These are phyloP conservation scores for Synanthedon myopaeformis DNA, from an alignment of 2,888 invertebrate species.

Conservation along the genomic window DNA sequence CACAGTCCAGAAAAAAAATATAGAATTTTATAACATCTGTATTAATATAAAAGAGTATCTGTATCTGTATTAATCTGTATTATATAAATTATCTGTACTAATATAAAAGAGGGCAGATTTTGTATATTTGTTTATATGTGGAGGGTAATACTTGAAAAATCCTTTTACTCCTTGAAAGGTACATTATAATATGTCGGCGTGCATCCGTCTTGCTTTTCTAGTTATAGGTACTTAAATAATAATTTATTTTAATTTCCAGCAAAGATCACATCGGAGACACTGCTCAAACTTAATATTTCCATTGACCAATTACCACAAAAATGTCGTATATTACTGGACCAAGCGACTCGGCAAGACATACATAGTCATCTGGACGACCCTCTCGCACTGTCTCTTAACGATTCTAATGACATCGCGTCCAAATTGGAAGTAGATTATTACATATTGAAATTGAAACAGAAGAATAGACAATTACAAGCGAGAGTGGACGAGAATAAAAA, in stretches of 20 bases:
- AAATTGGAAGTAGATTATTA: conserved; percentile 45
- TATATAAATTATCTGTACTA: no score
- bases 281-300: conserved; percentile 38
- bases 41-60: no score
- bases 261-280: conserved; percentile 28
- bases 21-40: no score
- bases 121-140: no score
- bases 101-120: no score
- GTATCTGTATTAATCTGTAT: no score
- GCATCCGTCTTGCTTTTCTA: no score
- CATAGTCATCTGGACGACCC: conserved; percentile 34
- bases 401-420: conserved; percentile 27
- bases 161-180: no score
- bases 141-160: no score
- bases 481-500: conserved; percentile 46
- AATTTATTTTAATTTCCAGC: conserved; percentile 20
- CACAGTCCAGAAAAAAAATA: no score
- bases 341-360: conserved; percentile 24
- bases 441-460: conserved; percentile 44
- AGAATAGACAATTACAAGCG: conserved; percentile 35
- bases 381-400: conserved; percentile 31
- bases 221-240: no score
- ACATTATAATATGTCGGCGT: no score
- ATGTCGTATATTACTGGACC: conserved; percentile 13
- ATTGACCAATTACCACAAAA: conserved; percentile 43